Evolutionary conservation across 2,888 invertebrate genomes (phyloP), one percentile per base, ranked within the genome.

Genomic region (Psylliodes chrysocephalus): DNA sequence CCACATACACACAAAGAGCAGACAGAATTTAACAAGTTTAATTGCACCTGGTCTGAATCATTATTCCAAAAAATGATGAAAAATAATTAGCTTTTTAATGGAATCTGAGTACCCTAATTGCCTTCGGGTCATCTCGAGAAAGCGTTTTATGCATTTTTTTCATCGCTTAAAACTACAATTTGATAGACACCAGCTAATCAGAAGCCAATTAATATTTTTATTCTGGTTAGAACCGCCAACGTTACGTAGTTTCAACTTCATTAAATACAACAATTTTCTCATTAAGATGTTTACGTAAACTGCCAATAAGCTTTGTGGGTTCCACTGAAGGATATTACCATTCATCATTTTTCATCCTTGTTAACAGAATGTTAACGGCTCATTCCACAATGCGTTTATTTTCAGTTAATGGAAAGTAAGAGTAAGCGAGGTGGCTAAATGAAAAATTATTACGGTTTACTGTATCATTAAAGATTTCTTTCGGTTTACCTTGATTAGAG

Each of bases 271-370:
- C 22, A 25, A 49, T 49, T 49, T 49, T 28, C 49, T 49, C 49
- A 49, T 25, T 49, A 49, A 49, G 49, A 49, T 19, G 49, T 49
- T 49, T 19, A 30, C 49, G 49, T 49, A 30, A 49, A 49, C 49
- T 49, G 49, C 49, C 49, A 49, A 49, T 28, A 49, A 49, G 19
- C 28, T 49, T 49, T 49, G 28, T 49, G 49, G 12, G 12, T 49
- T 49, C 22, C 49, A 49, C 49, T 49, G 28, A 49, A 49, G 49
- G 49, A 49, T 49, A 49, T 28, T 49, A 8, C 28, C 30, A 49
- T 49, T 28, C 49, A 49, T 49, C 49, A 49, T 49, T 28, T 49
- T 49, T 49, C 49, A 49, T 49, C 15, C 28, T 49, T 30, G 49
- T 28, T 49, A n/a, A 49, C 28, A 30, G 25, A 49, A 28, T 14